Evolutionary conservation across 2,888 invertebrate species (phyloP).

Genomic region (Drosophila mimica): DNA sequence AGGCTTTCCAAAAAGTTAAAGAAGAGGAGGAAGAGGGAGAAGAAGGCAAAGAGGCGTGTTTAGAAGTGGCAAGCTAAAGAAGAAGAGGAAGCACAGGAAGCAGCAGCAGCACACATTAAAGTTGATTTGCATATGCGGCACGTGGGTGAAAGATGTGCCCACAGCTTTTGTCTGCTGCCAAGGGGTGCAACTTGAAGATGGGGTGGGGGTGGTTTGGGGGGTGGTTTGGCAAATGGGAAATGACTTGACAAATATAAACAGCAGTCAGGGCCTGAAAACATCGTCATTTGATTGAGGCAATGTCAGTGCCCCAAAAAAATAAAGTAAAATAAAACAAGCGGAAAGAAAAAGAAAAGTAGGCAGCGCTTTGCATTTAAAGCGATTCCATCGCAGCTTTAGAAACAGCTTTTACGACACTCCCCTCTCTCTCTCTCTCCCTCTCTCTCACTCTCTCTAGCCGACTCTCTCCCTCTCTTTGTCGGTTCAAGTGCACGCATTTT

Average conservation of each 20-base stretch:
- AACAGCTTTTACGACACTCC: background rate
- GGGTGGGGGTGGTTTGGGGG: background rate
- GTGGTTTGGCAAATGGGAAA: slow-evolving; percentile 30
- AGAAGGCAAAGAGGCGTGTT: background rate
- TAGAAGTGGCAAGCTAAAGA: slow-evolving; percentile 10
- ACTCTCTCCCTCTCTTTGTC: background rate
- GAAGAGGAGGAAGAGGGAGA: slow-evolving; percentile 4
- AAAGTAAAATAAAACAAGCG: background rate
- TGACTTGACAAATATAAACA: slow-evolving; percentile 70
- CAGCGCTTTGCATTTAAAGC: slow-evolving; percentile 69
- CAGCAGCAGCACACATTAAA: slow-evolving; percentile 59
- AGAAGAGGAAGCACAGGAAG: slow-evolving; percentile 5
- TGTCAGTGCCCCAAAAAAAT: slow-evolving; percentile 26
- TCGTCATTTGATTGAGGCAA: slow-evolving; percentile 57
- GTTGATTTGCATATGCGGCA: slow-evolving; percentile 75
- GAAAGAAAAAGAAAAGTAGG: slow-evolving; percentile 53
- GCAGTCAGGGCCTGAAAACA: slow-evolving; percentile 20
- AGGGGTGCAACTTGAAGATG: slow-evolving; percentile 1
- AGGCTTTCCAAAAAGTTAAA: slow-evolving; percentile 19
- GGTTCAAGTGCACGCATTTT: slow-evolving; percentile 79
- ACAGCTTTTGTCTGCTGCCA: slow-evolving; percentile 30
- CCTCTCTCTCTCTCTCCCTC: background rate
- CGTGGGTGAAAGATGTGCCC: slow-evolving; percentile 48
- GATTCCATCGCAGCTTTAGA: slow-evolving; percentile 14
- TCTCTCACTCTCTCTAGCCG: no score